Conservation (phyloP, 2,797 vertebrate genomes). For the Sebastes hubbsi region DNA sequence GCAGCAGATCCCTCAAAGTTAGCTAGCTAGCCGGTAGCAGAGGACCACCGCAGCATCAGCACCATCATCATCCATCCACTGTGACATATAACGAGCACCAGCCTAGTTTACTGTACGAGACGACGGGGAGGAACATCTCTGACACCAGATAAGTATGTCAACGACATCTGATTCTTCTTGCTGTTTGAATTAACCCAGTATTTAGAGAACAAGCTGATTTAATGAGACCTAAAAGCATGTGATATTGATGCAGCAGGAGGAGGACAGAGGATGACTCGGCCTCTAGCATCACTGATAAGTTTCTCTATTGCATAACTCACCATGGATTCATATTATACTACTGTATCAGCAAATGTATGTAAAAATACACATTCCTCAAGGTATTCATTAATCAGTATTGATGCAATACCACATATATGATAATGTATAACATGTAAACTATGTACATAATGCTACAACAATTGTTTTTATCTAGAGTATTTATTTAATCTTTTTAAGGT, state of each 20-base stretch:
- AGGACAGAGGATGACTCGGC: slow-evolving; percentile 41
- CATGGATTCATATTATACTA: background rate
- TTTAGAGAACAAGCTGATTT: background rate
- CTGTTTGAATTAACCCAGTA: background rate
- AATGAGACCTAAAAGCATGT: slow-evolving; percentile 8
- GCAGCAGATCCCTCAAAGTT: slow-evolving; percentile 53
- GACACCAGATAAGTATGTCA: slow-evolving; percentile 44
- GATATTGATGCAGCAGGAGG: slow-evolving; percentile 18
- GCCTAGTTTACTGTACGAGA: background rate
- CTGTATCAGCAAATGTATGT: background rate
- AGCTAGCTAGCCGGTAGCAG: slow-evolving; percentile 53
- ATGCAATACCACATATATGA: background rate
- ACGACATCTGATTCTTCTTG: accelerated
- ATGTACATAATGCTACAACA: no score
- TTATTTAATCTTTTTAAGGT: no score
- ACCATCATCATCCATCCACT: slow-evolving; percentile 4
- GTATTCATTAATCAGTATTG: background rate
- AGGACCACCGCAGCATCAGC: slow-evolving; percentile 42
- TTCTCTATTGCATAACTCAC: background rate
- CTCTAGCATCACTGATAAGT: slow-evolving; percentile 33
- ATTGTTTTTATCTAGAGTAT: no score
- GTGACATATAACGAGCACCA: slow-evolving; percentile 13
- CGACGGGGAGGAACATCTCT: background rate
- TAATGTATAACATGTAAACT: background rate
- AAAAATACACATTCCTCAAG: no score